These are phyloP conservation scores for Tachuris rubrigastra DNA, from an alignment of 2,113 vertebrate genomes.

Conservation along the genomic window DNA sequence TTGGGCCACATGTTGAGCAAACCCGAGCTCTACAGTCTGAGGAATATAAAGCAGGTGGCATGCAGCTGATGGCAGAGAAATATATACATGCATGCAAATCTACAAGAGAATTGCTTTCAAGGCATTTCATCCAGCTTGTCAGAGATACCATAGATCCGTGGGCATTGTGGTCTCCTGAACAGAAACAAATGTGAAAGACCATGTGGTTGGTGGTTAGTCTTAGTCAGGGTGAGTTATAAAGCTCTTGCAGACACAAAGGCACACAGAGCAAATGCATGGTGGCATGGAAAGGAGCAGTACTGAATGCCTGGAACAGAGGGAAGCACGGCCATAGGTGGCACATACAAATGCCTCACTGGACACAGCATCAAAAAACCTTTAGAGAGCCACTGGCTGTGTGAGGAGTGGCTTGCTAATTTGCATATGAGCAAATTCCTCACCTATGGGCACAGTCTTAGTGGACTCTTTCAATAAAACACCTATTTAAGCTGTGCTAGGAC, in stretches of 20 bases:
- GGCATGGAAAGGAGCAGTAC: not conserved
- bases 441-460: not conserved
- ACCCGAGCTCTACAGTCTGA: too few relatives aligned
- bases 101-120: not conserved
- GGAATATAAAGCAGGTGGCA: not conserved
- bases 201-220: not conserved
- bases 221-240: not conserved
- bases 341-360: not conserved
- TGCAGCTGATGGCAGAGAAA: not conserved
- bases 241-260: not conserved
- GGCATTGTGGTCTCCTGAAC: not conserved
- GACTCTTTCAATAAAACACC: not conserved
- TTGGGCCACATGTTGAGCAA: not conserved
- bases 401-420: not conserved
- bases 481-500: not conserved
- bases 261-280: not conserved
- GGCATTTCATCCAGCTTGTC: not conserved
- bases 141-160: not conserved
- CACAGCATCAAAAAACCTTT: not conserved
- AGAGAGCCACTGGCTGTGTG: not conserved
- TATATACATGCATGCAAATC: not conserved
- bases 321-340: accelerated
- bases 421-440: not conserved
- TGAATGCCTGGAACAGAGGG: not conserved
- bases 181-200: not conserved